Evolutionary conservation across 2,113 vertebrate species (phyloP).

Genomic region (Coryphaenoides rupestris): DNA sequence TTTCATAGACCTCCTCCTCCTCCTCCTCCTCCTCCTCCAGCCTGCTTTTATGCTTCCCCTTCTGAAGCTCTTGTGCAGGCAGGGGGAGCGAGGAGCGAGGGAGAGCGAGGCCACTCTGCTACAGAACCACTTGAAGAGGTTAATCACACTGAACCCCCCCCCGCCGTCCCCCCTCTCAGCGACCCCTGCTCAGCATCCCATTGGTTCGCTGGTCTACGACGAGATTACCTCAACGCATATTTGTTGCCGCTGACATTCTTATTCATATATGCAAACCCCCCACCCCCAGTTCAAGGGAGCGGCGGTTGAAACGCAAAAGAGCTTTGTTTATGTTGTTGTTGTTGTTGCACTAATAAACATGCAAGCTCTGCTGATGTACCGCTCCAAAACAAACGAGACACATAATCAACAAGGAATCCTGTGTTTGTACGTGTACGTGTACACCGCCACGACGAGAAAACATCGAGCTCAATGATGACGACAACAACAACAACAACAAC

Average conservation of each 20-base stretch:
- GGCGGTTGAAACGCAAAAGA: too few species aligned
- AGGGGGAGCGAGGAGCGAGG: not conserved
- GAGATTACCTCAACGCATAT: not conserved
- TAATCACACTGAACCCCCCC: constrained; percentile 18
- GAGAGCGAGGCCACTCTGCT: constrained; percentile 23
- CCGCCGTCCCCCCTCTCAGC: constrained; percentile 18
- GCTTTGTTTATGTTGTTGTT: too few species aligned
- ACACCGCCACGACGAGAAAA: too few species aligned
- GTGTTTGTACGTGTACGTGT: too few species aligned
- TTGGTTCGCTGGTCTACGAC: not conserved
- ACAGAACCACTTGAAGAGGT: constrained; percentile 30
- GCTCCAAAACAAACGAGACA: too few species aligned
- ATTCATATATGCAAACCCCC: too few species aligned
- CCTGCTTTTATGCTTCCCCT: not conserved
- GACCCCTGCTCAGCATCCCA: constrained; percentile 5
- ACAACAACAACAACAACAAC: too few species aligned
- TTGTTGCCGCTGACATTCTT: not conserved
- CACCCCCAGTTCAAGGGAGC: too few species aligned
- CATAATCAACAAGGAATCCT: too few species aligned
- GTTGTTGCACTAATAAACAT: too few species aligned
- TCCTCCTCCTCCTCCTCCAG: constrained; percentile 6
- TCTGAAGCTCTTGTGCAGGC: not conserved
- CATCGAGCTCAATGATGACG: too few species aligned
- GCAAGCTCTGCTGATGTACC: too few species aligned
- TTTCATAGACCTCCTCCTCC: not conserved